Conservation (phyloP, 1,140 invertebrate genomes). For the Apolygus lucorum region DNA sequence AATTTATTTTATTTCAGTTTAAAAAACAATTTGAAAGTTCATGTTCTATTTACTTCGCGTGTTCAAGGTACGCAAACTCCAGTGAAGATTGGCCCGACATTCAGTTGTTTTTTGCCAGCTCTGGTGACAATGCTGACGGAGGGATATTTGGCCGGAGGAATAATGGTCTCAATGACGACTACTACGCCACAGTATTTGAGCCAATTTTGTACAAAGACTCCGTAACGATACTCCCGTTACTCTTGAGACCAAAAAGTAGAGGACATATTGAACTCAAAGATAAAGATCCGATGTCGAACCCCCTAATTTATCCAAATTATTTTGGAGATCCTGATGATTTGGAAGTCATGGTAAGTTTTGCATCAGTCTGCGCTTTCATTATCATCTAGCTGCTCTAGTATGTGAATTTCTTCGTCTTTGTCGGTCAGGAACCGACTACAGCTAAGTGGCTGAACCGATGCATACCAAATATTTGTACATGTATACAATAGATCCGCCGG, state of each 20-base stretch:
- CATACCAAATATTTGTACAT: too few species aligned
- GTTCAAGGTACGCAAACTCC: conserved; percentile 47
- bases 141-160: conserved; percentile 58
- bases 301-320: conserved; percentile 74
- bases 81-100: conserved; percentile 64
- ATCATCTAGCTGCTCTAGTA: background rate
- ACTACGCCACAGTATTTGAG: conserved; percentile 56
- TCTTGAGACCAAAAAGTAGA: conserved; percentile 59
- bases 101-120: conserved; percentile 61
- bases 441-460: too few species aligned
- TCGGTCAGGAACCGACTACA: too few species aligned
- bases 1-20: background rate
- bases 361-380: background rate
- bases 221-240: conserved; percentile 54
- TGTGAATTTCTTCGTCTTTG: too few species aligned
- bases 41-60: background rate
- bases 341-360: conserved; percentile 54
- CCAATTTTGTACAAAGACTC: conserved; percentile 56
- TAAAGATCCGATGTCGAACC: conserved; percentile 57
- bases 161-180: conserved; percentile 54
- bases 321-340: conserved; percentile 59
- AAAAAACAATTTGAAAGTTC: background rate
- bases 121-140: conserved; percentile 63
- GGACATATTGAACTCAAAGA: conserved; percentile 57
- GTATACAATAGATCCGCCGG: too few species aligned